Conservation (phyloP, 2,797 vertebrate species). For the Sebastes reedi region DNA sequence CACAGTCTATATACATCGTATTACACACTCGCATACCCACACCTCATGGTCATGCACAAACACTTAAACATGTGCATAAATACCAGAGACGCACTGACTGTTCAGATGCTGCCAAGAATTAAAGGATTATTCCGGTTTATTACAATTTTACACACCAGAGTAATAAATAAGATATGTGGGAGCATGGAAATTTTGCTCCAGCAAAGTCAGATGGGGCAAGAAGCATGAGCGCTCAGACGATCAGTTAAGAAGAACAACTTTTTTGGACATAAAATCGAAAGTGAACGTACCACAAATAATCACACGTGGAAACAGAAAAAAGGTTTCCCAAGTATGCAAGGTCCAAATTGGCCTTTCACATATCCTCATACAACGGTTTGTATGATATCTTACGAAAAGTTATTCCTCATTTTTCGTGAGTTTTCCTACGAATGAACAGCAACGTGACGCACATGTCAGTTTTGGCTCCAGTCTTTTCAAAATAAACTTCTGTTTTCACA, state of each 20-base stretch:
- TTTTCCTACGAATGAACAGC: too few species aligned
- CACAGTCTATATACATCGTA: slow-evolving; percentile 55
- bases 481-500: too few species aligned
- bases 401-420: too few species aligned
- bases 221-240: too few species aligned
- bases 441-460: too few species aligned
- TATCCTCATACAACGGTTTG: too few species aligned
- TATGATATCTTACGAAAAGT: too few species aligned
- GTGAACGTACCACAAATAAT: background rate
- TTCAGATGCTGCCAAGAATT: background rate
- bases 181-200: background rate
- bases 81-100: background rate
- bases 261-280: background rate
- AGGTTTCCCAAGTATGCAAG: too few species aligned
- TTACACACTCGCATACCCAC: slow-evolving; percentile 36
- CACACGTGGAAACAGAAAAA: too few species aligned
- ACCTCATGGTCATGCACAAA: slow-evolving; percentile 6
- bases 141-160: background rate
- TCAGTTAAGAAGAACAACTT: background rate
- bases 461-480: too few species aligned
- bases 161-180: background rate
- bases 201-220: background rate
- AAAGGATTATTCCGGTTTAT: background rate
- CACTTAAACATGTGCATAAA: background rate
- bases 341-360: background rate